A percentile compares a stretch with the other conserved stretches of the same genome.
These are phyloP conservation scores for Caloenas nicobarica DNA, from an alignment of 2,113 vertebrate species.

Conservation along the genomic window DNA sequence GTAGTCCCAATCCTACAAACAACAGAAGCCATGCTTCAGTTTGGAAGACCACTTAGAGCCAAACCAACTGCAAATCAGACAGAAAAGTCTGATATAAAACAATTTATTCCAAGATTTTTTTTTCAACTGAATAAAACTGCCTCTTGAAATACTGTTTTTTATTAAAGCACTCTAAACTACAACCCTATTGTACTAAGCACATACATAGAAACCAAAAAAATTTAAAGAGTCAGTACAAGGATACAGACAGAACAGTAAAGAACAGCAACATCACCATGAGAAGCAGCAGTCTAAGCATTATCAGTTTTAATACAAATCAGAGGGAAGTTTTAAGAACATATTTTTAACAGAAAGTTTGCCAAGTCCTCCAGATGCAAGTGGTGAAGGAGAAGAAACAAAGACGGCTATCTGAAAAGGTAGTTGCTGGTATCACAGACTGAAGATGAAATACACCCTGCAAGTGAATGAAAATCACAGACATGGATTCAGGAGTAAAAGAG, in stretches of 20 bases:
- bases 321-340: not conserved
- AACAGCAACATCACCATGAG: not conserved
- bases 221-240: not conserved
- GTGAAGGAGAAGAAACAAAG: not conserved
- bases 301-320: not conserved
- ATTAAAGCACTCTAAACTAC: not conserved
- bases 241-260: not conserved
- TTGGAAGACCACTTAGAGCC: not conserved
- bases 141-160: not conserved
- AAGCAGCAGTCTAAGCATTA: not conserved
- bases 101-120: not conserved
- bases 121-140: not conserved
- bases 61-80: not conserved
- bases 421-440: not conserved
- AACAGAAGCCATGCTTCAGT: not conserved
- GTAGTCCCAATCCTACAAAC: not conserved
- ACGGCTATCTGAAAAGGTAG: not conserved
- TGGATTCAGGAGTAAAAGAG: not conserved
- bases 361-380: not conserved
- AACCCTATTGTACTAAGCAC: not conserved
- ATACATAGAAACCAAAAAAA: not conserved
- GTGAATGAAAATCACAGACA: not conserved
- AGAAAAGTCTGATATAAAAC: not conserved
- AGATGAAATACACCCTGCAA: not conserved
- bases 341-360: not conserved